Percentiles rank a stretch among this genome's conserved stretches.
Conservation (phyloP, 2,113 vertebrate genomes). For the Eolophus roseicapilla region DNA sequence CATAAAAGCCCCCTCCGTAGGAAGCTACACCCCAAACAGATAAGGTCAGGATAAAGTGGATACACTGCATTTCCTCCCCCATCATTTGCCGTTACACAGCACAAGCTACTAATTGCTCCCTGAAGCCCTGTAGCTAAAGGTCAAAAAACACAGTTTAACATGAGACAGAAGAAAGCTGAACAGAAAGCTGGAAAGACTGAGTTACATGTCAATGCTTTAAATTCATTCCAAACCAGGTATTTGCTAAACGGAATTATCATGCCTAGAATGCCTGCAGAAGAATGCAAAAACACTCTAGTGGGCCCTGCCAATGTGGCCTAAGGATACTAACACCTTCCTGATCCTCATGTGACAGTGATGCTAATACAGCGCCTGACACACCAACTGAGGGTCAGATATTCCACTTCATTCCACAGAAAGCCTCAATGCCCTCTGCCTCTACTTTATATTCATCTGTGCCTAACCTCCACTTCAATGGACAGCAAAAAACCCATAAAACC, state of each 20-base stretch:
- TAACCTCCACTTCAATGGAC: background rate
- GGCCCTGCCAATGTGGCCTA: background rate
- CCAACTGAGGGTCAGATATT: background rate
- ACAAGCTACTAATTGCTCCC: background rate
- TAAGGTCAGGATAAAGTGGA: background rate
- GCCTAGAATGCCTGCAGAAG: background rate
- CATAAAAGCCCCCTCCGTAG: background rate
- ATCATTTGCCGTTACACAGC: background rate
- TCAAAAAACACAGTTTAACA: background rate
- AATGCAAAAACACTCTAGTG: background rate
- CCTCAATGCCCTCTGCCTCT: background rate
- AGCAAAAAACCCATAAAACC: background rate
- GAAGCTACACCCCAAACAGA: background rate
- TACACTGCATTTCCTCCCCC: background rate
- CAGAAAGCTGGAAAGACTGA: background rate
- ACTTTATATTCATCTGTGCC: background rate
- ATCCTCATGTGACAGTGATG: background rate
- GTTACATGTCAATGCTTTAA: background rate
- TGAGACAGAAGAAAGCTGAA: background rate
- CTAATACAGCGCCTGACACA: background rate
- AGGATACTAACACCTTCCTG: background rate
- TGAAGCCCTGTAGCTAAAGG: background rate
- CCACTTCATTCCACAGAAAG: background rate
- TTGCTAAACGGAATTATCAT: background rate
- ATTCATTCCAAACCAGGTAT: background rate